Evolutionary conservation across 2,113 vertebrate genomes (phyloP), one percentile per base, ranked within the genome.

Genomic region (Verasper variegatus): DNA sequence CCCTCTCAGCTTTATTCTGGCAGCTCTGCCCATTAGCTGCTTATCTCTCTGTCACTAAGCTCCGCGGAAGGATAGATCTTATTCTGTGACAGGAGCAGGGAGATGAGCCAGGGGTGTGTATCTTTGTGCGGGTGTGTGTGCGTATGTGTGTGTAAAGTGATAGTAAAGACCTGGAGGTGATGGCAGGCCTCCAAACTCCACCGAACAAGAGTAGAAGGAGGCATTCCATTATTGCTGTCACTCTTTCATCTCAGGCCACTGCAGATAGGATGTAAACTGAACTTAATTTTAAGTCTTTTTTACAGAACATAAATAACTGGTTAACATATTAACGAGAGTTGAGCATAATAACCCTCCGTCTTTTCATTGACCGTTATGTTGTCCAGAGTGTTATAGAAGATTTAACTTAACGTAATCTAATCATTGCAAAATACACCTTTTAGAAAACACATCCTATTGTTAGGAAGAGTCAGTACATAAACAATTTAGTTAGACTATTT

Each of bases 51-150:
- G 81, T 69, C 74, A 37, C 63, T 47, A 3, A 24, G 3, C 57
- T 71, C 42, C 61, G 42, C 57, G 59, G 57, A 24, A 26, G 67
- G 59, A 83, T 71, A 27, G 76, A 79, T 82, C 49, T 68, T 20
- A 56, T 63, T 51, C 60, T 42, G 42, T 81, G 80, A 66, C 66
- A 42, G 69, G 12, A 31, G 26, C 64, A 31, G 56, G 24, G 14
- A 63, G 64, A 73, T 17, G 64, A 74, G 51, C 64, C 80, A 56
- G 45, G 40, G 18, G 31, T 49, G 52, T 54, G 21, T 57, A 24
- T 27, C 15, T 37, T 13, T 49, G 27, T 56, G 56, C 55, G 14
- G 68, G 42, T 54, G 27, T 56, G n/a, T 40, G 6, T 3, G 65
- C 27, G n/a, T 60, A 37, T 59, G 12, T 56, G 27, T 35, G 35